Percentiles rank a stretch among this genome's conserved stretches.
Evolutionary conservation across 23 tunicate species (phyloP).

Genomic region (Ascidia mentula): DNA sequence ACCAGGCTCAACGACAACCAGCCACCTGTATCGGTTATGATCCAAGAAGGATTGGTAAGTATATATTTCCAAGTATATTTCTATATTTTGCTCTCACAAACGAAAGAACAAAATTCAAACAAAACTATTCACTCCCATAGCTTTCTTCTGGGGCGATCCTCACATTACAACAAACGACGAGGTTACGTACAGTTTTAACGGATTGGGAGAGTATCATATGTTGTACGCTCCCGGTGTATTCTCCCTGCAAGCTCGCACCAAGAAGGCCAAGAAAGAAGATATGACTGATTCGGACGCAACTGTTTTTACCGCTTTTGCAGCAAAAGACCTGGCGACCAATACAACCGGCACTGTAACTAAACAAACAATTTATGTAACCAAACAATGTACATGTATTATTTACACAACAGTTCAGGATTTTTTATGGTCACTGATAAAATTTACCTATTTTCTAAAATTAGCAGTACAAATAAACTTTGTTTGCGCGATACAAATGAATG

Average conservation of each 20-base stretch:
- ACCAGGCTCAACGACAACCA: conserved; percentile 15
- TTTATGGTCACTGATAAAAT: too few relatives aligned
- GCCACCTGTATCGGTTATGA: conserved; percentile 24
- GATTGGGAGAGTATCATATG: conserved; percentile 57
- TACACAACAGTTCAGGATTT: too few relatives aligned
- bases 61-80: too few relatives aligned
- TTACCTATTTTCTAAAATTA: too few relatives aligned
- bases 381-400: too few relatives aligned
- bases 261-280: conserved; percentile 29
- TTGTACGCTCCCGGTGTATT: conserved; percentile 39
- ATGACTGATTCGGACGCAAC: conserved; percentile 37
- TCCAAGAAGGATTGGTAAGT: neutral
- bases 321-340: conserved; percentile 7
- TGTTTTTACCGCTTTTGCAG: conserved; percentile 34
- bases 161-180: conserved; percentile 59
- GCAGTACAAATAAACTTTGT: too few relatives aligned
- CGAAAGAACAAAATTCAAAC: too few relatives aligned
- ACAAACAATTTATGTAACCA: too few relatives aligned
- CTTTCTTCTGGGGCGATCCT: conserved; percentile 52
- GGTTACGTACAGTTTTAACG: conserved; percentile 54
- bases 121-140: neutral
- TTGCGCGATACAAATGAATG: too few relatives aligned
- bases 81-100: too few relatives aligned
- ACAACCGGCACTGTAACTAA: conserved; percentile 35
- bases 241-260: conserved; percentile 30